Conservation (phyloP, 2,888 invertebrate genomes). For the Strigamia maritima region DNA sequence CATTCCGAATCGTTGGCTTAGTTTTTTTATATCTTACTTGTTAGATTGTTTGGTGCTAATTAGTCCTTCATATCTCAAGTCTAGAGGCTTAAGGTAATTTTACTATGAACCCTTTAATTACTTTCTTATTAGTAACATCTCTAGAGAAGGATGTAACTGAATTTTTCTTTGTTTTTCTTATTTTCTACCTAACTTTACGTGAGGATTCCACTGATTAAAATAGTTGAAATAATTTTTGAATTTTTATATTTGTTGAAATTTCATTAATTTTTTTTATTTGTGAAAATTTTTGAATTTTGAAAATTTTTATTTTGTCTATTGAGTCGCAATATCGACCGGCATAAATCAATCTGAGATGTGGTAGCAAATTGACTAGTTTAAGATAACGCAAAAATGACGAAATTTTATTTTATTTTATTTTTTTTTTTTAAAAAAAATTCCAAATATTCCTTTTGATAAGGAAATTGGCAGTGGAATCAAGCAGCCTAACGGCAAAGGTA, state of each 20-base stretch:
- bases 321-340: neutral
- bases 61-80: constrained; percentile 25
- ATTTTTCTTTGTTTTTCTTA: neutral
- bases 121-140: constrained; percentile 32
- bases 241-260: neutral
- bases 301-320: neutral
- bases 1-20: neutral
- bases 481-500: neutral
- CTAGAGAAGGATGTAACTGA: constrained; percentile 12
- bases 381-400: neutral
- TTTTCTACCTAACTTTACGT: neutral
- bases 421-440: neutral
- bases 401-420: neutral
- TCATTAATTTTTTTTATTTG: neutral
- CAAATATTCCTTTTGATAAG: neutral
- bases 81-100: constrained; percentile 6
- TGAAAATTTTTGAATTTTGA: neutral
- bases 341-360: constrained; percentile 25
- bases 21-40: neutral
- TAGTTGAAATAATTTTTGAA: neutral
- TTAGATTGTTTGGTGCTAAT: constrained; percentile 25
- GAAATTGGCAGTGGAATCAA: neutral
- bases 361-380: constrained; percentile 13
- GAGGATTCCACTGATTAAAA: neutral
- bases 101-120: constrained; percentile 27